These are phyloP conservation scores for Cetonia aurata DNA, from an alignment of 2,888 invertebrate genomes.

Conservation along the genomic window DNA sequence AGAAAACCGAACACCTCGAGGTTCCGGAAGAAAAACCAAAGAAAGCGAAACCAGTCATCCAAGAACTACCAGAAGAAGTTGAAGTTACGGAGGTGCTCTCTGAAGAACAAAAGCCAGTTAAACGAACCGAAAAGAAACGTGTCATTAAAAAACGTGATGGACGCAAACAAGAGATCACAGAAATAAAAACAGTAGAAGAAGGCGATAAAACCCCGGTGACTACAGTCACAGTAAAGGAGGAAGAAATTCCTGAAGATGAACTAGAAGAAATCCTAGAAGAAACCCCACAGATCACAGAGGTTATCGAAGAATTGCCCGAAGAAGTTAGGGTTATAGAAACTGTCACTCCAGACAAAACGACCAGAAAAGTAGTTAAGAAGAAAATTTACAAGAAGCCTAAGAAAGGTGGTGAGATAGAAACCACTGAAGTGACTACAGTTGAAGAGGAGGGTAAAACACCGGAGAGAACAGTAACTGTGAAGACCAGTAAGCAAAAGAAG, in stretches of 20 bases:
- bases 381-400: conserved; percentile 65
- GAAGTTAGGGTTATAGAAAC: conserved; percentile 62
- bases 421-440: conserved; percentile 60
- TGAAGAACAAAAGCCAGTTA: conserved; percentile 58
- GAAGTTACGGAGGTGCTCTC: conserved; percentile 61
- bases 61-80: conserved; percentile 54
- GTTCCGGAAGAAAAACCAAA: conserved; percentile 44
- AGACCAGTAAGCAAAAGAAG: conserved; percentile 38
- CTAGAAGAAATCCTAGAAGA: conserved; percentile 55
- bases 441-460: conserved; percentile 60
- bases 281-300: conserved; percentile 50
- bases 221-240: conserved; percentile 59
- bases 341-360: conserved; percentile 55
- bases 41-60: conserved; percentile 50
- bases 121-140: conserved; percentile 58
- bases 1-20: conserved; percentile 45
- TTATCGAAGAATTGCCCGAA: conserved; percentile 50
- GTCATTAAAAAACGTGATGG: conserved; percentile 60
- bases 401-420: conserved; percentile 60
- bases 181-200: conserved; percentile 64
- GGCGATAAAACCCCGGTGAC: conserved; percentile 62
- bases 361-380: conserved; percentile 59
- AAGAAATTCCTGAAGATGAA: conserved; percentile 56
- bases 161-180: conserved; percentile 58
- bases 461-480: conserved; percentile 56